These are phyloP conservation scores for Brachystomella parvula DNA, from an alignment of 1,140 invertebrate genomes.

Conservation along the genomic window DNA sequence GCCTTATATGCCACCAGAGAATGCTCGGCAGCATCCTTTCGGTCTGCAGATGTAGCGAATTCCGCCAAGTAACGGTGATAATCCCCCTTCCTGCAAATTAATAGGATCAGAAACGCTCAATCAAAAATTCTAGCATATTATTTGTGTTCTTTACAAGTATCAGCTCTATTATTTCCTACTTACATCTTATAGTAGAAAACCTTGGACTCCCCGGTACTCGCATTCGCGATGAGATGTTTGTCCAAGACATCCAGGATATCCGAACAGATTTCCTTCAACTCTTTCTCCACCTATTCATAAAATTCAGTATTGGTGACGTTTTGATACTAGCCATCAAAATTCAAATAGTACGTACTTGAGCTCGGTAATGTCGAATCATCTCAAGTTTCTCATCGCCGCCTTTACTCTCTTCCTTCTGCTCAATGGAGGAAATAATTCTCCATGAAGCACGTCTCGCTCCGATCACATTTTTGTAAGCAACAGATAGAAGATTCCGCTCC, in stretches of 20 bases:
- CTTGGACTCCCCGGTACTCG: constrained; percentile 87
- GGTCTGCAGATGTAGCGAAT: constrained; percentile 88
- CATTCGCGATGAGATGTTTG: constrained; percentile 86
- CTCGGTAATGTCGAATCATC: constrained; percentile 86
- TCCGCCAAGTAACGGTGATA: constrained; percentile 95
- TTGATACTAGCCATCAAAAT: background rate
- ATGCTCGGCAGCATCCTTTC: constrained; percentile 91
- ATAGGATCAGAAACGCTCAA: background rate
- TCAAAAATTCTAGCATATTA: constrained; percentile 4
- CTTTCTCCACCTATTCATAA: constrained; percentile 70
- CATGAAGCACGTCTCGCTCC: constrained; percentile 86
- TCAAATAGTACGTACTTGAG: constrained; percentile 52
- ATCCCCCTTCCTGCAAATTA: constrained; percentile 69
- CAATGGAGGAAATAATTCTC: constrained; percentile 94
- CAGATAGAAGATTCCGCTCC: constrained; percentile 56
- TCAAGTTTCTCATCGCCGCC: constrained; percentile 79
- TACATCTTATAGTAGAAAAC: constrained; percentile 99
- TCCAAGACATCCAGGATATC: constrained; percentile 89
- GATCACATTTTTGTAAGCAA: constrained; percentile 61
- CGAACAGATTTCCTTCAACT: constrained; percentile 90
- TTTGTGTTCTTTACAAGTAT: background rate
- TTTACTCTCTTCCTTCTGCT: constrained; percentile 77
- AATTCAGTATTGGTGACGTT: background rate
- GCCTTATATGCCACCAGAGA: constrained; percentile 94
- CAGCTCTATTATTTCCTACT: background rate